Evolutionary conservation across 1,140 invertebrate genomes (phyloP).

Genomic region (Arion vulgaris): DNA sequence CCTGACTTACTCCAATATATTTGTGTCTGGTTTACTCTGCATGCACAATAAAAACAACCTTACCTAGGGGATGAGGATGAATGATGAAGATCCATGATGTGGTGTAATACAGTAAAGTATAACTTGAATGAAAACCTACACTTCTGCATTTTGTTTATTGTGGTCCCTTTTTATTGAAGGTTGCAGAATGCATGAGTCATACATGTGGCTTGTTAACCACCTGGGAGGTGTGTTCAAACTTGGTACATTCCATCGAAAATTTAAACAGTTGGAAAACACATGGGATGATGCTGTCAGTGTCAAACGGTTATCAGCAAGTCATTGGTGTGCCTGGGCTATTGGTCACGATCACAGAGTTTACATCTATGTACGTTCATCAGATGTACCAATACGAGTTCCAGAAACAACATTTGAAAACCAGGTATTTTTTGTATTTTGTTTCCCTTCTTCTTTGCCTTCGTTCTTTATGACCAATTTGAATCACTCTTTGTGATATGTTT

Average conservation of each 20-base stretch:
- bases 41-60: no score
- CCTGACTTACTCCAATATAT: no score
- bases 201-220: conserved; percentile 16
- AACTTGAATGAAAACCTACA: no score
- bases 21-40: no score
- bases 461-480: no score
- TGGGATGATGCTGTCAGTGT: conserved; percentile 72
- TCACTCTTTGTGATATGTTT: no score
- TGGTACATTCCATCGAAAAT: conserved; percentile 5
- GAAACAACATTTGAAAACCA: conserved; percentile 95
- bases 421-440: conserved; percentile 69
- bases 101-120: no score
- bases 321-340: conserved; percentile 90
- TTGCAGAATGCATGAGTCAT: conserved; percentile 13
- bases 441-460: no score
- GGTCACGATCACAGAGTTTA: conserved; percentile 93
- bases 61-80: no score
- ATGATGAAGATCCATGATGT: no score
- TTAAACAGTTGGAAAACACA: conserved; percentile 13
- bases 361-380: conserved; percentile 88
- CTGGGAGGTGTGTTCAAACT: neutral
- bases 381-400: conserved; percentile 90
- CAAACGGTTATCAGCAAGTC: conserved; percentile 85
- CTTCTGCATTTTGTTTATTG: no score
- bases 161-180: neutral